Conservation (phyloP, 2,888 invertebrate genomes). For the Melanchra persicariae region DNA sequence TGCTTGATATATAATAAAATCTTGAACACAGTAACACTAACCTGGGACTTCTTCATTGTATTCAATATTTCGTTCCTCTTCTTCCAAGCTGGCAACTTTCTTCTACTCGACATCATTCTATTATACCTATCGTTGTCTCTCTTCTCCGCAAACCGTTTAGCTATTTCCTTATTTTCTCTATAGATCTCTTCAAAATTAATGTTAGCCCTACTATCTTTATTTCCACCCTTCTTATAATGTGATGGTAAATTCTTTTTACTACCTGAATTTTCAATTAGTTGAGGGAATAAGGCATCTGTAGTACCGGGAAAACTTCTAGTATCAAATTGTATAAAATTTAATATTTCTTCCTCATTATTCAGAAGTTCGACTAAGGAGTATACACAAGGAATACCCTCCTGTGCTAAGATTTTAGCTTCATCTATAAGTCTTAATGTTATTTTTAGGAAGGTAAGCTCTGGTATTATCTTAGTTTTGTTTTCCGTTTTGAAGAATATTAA, state of each 20-base stretch:
- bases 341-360: slow-evolving; percentile 93
- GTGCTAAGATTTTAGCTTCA: slow-evolving; percentile 92
- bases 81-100: slow-evolving; percentile 93
- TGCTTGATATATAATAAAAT: not conserved
- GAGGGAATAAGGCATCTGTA: slow-evolving; percentile 91
- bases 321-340: slow-evolving; percentile 90
- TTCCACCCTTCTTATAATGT: slow-evolving; percentile 92
- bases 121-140: slow-evolving; percentile 91
- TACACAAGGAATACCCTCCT: slow-evolving; percentile 93
- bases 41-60: slow-evolving; percentile 91
- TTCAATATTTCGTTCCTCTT: slow-evolving; percentile 93
- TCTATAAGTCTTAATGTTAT: slow-evolving; percentile 92
- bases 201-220: slow-evolving; percentile 88
- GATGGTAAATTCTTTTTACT: slow-evolving; percentile 86
- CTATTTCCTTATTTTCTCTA: slow-evolving; percentile 92
- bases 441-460: slow-evolving; percentile 92
- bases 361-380: slow-evolving; percentile 93
- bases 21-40: slow-evolving; percentile 64
- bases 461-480: slow-evolving; percentile 90
- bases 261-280: slow-evolving; percentile 85
- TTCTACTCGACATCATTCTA: slow-evolving; percentile 92
- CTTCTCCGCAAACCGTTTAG: slow-evolving; percentile 91
- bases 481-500: slow-evolving; percentile 93
- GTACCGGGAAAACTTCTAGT: slow-evolving; percentile 88
- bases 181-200: slow-evolving; percentile 89